Evolutionary conservation across 1,140 invertebrate genomes (phyloP).

Genomic region (Pseudachorutes palmiensis): DNA sequence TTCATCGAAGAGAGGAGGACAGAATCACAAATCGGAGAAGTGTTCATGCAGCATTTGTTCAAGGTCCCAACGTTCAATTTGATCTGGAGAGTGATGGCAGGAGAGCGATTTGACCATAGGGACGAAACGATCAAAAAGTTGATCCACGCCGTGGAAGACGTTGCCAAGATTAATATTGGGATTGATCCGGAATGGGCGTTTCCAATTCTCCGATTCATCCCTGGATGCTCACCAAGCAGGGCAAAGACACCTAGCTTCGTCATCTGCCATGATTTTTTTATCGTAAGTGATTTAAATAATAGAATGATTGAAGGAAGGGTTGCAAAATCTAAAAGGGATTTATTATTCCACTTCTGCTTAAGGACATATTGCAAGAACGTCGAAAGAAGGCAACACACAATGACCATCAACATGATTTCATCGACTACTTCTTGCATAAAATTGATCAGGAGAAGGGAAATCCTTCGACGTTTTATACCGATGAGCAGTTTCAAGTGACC

Average conservation of each 20-base stretch:
- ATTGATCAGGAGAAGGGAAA: slow-evolving; percentile 29
- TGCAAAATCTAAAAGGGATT: background rate
- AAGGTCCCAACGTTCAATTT: slow-evolving; percentile 59
- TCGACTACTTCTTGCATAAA: slow-evolving; percentile 44
- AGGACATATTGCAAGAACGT: slow-evolving; percentile 19
- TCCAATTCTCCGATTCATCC: slow-evolving; percentile 4
- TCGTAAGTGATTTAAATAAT: too few species aligned
- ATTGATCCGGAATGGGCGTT: slow-evolving; percentile 13
- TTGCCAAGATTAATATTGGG: slow-evolving; percentile 11
- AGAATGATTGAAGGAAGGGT: too few species aligned
- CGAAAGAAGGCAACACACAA: slow-evolving; percentile 17
- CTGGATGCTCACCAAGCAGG: background rate
- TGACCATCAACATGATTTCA: slow-evolving; percentile 43
- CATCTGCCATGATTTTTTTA: slow-evolving; percentile 8
- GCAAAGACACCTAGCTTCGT: background rate
- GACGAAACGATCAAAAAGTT: slow-evolving; percentile 32
- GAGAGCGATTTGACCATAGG: slow-evolving; percentile 50
- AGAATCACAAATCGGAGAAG: background rate
- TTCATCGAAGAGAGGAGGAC: background rate
- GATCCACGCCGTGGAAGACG: background rate
- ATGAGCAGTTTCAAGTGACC: slow-evolving; percentile 5
- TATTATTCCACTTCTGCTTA: background rate
- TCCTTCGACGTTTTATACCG: background rate
- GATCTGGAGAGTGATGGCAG: slow-evolving; percentile 76
- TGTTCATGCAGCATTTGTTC: slow-evolving; percentile 25